A percentile compares a stretch with the other conserved stretches of the same genome.
phyloP scores from a whole-genome alignment of 2,113 vertebrate genomes.

The Vulpes vulpes region DNA sequence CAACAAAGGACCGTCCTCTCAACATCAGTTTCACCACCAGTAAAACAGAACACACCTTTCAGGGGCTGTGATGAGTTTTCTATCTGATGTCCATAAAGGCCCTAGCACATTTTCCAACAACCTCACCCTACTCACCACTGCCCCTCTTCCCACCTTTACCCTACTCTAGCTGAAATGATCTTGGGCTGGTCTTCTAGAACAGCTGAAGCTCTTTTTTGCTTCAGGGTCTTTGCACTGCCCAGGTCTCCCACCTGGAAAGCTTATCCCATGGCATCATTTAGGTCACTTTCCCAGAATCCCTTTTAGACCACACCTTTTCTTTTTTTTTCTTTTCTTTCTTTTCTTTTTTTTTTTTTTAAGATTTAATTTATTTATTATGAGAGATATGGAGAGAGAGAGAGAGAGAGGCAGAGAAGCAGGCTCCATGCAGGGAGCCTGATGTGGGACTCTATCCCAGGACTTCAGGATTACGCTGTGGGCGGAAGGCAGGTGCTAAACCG shows the following conservation, averaged over 20 bases:
- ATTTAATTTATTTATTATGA: background rate
- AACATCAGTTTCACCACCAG: background rate
- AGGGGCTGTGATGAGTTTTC: background rate
- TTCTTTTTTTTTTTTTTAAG: background rate
- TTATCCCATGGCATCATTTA: background rate
- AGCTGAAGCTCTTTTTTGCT: background rate
- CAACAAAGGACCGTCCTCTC: background rate
- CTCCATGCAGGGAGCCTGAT: background rate
- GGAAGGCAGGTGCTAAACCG: too few relatives aligned
- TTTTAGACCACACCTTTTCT: background rate
- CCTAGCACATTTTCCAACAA: background rate
- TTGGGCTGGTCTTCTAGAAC: background rate
- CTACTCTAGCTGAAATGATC: background rate
- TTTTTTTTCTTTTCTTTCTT: background rate
- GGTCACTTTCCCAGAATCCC: background rate
- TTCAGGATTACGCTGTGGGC: too few relatives aligned
- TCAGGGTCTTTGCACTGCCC: background rate
- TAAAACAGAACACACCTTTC: background rate
- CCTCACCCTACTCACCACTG: accelerated
- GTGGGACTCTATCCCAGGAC: background rate
- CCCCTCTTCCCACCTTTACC: background rate
- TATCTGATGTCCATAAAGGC: background rate
- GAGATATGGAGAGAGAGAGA: background rate
- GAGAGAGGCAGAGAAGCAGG: background rate
- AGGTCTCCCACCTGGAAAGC: background rate